Base-by-base conservation (phyloP, 1,140 invertebrate genomes). In the Drosophila nebulosa region DNA sequence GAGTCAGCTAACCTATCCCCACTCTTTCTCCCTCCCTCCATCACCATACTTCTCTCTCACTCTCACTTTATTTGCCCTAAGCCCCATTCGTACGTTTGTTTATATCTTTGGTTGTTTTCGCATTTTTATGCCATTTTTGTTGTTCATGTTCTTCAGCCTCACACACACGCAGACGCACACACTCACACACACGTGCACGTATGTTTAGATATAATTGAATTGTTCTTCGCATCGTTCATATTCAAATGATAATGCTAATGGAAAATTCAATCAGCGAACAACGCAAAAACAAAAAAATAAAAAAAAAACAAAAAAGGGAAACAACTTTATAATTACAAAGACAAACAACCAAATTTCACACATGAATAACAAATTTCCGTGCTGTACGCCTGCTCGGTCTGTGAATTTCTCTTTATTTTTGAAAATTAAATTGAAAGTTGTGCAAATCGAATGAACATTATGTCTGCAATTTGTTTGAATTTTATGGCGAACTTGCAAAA, bases 181-280 rank as follows among this genome's bases (percentile, higher is more conserved):
- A 36, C 1, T 14, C 1, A 36, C 6, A 52, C 12, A 52, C n/a
- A 55, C 14, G 16, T 7, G 27, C 51, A 53, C 51, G 27, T 18
- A 9, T 30, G 1, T 30, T 22, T 30, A 30, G 14, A 55, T 10
- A 55, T 14, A 63, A 64, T 57, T 55, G 59, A 57, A 64, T 64
- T 63, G 51, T 10, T 36, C 46, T 24, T 32, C 27, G 30, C 22
- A 68, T 30, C 42, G 27, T 26, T 7, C 6, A 6, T 7, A 0
- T 10, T 50, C 21, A 32, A 9, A 21, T 24, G 66, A 55, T 71
- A 71, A 71, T 71, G 67, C 69, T 71, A 70, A 71, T 71, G 69
- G 67, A 27, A 30, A 70, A 63, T 36, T 56, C 69, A 63, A 71
- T 71, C 51, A 50, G 67, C 67, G 59, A 70, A 9, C 14, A 42